Evolutionary conservation across 2,888 invertebrate genomes (phyloP), one percentile per base, ranked within the genome.

Genomic region (Limnephilus auricula): DNA sequence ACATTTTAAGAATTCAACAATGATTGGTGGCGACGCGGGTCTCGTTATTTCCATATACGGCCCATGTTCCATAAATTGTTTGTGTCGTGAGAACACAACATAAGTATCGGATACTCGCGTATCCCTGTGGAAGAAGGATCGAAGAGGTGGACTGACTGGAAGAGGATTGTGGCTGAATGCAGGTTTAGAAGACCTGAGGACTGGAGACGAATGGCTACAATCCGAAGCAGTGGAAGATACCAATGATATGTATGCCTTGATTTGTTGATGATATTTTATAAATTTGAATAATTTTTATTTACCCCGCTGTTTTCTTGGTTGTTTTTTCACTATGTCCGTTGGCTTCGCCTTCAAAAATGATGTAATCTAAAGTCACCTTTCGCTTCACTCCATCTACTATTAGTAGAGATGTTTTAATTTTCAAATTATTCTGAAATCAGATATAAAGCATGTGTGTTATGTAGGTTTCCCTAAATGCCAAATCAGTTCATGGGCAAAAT

Each of bases 361-460:
- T 96, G 94, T 99, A 99, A 95, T 99, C 98, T 94, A 98, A 95
- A 6, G 98, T 97, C 0, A 98, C 97, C 94, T 98, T 96, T 89
- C 97, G 96, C 0, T 98, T 97, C 93, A 97, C 97, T 9, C 98
- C 98, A 91, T 97, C 96, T 78, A 98, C 97, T 94, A 97, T 97
- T 90, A 98, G 95, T 92, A 98, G 98, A 13, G 98, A 98, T 0
- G 78, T 88, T 25, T 88, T 65, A 34, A 88, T 78, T 32, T 78
- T 37, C 25, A 88, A 34, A 32, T 78, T 88, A 37, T 37, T 78
- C 87, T 88, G 87, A 88, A 88, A 78, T 79, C 25, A 31, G n/a
- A 37, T 34, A 32, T 40, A 85, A 85, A 45, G 34, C 31, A 84
- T 15, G 9, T 83, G 37, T 4, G 98, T 98, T 94, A 45, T 15